Percentiles rank a stretch among this genome's conserved stretches.
Conservation (phyloP, 2,888 invertebrate species). For the Doris montereyensis region DNA sequence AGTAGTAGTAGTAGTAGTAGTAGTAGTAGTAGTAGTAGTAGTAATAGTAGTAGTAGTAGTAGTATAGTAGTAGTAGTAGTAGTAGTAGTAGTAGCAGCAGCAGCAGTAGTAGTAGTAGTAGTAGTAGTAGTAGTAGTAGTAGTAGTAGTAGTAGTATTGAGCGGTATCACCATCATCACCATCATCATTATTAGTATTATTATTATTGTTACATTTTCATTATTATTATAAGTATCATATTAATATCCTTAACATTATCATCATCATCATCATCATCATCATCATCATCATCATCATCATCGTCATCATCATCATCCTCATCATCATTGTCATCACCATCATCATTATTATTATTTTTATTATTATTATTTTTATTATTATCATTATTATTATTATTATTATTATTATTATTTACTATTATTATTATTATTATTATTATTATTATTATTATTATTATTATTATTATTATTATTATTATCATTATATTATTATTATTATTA, state of each 20-base stretch:
- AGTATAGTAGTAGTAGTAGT: slow-evolving; percentile 24
- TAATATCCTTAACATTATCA: neutral
- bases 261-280: slow-evolving; percentile 20
- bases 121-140: neutral
- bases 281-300: slow-evolving; percentile 17
- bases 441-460: neutral
- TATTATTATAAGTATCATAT: neutral
- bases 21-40: slow-evolving; percentile 45
- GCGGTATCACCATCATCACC: neutral
- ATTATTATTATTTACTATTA: neutral
- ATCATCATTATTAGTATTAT: neutral
- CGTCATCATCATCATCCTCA: slow-evolving; percentile 16
- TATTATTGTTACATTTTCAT: neutral
- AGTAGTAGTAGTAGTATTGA: slow-evolving; percentile 1
- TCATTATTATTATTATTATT: neutral
- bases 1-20: slow-evolving; percentile 45
- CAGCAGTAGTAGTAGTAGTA: neutral
- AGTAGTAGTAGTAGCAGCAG: slow-evolving; percentile 43
- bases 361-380: neutral
- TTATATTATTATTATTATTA: neutral
- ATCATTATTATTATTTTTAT: neutral
- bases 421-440: neutral
- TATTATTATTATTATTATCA: neutral
- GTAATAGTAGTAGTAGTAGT: slow-evolving; percentile 37
- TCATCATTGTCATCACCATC: neutral